A percentile compares a stretch with the other conserved stretches of the same genome.
phyloP scores from a whole-genome alignment of 2,888 invertebrate genomes.

The Altica lythri region DNA sequence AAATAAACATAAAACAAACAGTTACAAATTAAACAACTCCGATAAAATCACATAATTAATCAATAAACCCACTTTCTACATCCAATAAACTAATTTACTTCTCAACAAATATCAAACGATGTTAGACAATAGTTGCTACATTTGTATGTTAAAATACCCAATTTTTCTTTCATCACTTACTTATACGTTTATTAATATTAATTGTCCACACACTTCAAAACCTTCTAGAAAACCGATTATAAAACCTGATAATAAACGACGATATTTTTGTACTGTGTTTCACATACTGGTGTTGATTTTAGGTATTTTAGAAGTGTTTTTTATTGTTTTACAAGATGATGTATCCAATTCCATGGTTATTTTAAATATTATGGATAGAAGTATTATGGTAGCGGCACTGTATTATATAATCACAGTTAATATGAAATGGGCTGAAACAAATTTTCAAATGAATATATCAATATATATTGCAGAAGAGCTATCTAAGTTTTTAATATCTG shows the following conservation, averaged over 20 bases:
- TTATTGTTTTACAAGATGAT: constrained; percentile 5
- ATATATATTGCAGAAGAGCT: constrained; percentile 25
- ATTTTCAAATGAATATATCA: constrained; percentile 24
- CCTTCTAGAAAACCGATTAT: constrained; percentile 10
- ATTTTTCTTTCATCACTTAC: constrained; percentile 5
- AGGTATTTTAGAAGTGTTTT: constrained; percentile 4
- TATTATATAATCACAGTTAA: constrained; percentile 15
- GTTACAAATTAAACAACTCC: no score
- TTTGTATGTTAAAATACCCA: constrained; percentile 9
- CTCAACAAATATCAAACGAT: no score
- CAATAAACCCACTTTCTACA: no score
- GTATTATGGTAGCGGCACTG: not conserved
- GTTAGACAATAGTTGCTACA: constrained; percentile 8
- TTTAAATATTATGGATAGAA: constrained; percentile 11
- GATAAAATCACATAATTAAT: no score
- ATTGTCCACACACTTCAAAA: constrained; percentile 11
- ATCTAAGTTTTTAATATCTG: constrained; percentile 11
- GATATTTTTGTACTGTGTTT: not conserved
- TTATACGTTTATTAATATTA: constrained; percentile 4
- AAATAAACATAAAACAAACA: no score
- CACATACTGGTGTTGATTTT: not conserved
- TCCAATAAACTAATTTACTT: no score
- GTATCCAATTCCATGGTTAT: not conserved
- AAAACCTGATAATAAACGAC: not conserved
- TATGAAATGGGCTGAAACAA: constrained; percentile 14